Conservation (phyloP, 2,888 invertebrate genomes). For the Lithophane leautieri region DNA sequence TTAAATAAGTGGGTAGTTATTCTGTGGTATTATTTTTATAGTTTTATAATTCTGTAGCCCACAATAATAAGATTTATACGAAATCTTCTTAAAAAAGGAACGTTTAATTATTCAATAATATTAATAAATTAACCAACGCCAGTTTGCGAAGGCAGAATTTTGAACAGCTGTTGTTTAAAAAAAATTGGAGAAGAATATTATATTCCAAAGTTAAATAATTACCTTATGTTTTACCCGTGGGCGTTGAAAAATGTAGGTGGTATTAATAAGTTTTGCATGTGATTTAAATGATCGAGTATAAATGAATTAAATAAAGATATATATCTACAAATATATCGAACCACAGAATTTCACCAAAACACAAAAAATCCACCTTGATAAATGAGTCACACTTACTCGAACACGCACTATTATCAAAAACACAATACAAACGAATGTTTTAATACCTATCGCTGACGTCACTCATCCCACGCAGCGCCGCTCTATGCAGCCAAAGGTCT, state of each 20-base stretch:
- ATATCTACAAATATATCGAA: background rate
- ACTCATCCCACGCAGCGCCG: slow-evolving; percentile 74
- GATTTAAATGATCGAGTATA: background rate
- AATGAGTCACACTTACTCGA: slow-evolving; percentile 16
- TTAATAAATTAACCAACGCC: background rate
- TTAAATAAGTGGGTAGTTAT: background rate
- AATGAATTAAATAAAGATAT: background rate
- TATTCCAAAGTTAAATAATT: background rate
- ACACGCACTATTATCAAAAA: slow-evolving; percentile 12
- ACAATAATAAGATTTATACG: background rate
- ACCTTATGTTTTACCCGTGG: too few species aligned
- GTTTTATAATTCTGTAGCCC: background rate
- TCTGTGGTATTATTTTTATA: background rate
- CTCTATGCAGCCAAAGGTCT: slow-evolving; percentile 73
- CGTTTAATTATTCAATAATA: background rate
- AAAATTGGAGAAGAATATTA: background rate
- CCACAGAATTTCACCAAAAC: background rate
- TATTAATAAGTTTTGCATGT: too few species aligned
- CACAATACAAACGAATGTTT: slow-evolving; percentile 34
- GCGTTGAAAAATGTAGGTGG: background rate
- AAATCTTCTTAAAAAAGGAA: background rate
- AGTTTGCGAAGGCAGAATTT: background rate
- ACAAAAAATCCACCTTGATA: background rate
- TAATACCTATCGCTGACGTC: slow-evolving; percentile 66
- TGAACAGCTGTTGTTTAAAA: background rate